Evolutionary conservation across 2,113 vertebrate species (phyloP), one percentile per base, ranked within the genome.

Genomic region (Alethe castanea): DNA sequence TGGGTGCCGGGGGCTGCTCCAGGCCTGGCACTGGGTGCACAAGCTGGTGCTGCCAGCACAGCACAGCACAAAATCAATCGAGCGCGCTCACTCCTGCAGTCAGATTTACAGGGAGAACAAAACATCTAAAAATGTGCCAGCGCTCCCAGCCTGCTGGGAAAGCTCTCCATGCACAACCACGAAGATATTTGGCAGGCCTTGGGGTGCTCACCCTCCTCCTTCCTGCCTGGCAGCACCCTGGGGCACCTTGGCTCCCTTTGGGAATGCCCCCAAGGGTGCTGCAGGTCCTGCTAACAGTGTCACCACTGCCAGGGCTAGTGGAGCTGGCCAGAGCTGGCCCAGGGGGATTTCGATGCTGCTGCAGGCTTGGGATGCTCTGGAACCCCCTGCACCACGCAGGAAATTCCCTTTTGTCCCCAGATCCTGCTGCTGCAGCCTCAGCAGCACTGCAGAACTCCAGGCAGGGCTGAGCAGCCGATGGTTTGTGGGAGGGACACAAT

Each of bases 11-110:
- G 15, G 20, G 15, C 28, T 28, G 82, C 53, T 45, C 23, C 65
- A 53, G 57, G 57, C 14, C 25, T 0, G 0, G 5, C 0, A 0
- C 0, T 4, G 11, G 56, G 31, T 8, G 14, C 1, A 0, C 0
- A 4, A 76, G 86, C 72, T 94, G 81, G 65, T 62, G 82, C 81
- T 89, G 87, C 65, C 44, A 45, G 45, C 35, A 0, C 78, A 54
- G 48, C 24, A 0, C 77, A 35, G 67, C 77, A 36, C 79, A 81
- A 44, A 95, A 92, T 64, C 91, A 78, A 62, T 78, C 31, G 8
- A 47, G 50, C 1, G 2, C 14, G 0, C 59, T 88, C 5, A 0
- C 80, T 91, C 45, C 31, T 10, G 0, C 56, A 69, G 83, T 86
- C 0, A 1, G 61, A 81, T 89, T 87, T 59, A 52, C 78, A 53